These are phyloP conservation scores for Brachionus manjavacas DNA, from an alignment of 1,140 invertebrate species.

Conservation along the genomic window DNA sequence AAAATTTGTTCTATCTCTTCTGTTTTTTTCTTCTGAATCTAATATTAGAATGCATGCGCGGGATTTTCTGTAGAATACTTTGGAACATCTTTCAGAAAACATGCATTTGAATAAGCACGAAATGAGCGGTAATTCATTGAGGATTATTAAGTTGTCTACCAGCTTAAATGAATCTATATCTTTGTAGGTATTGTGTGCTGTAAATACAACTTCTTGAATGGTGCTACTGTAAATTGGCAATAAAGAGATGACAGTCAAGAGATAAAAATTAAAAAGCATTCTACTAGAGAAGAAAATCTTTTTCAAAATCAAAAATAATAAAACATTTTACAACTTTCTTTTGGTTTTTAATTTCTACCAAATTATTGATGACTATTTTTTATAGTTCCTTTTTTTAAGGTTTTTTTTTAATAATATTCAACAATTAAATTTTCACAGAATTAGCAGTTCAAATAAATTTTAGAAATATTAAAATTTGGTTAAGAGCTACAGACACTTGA, in stretches of 20 bases:
- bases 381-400: neutral
- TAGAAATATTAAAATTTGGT: neutral
- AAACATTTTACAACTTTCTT: neutral
- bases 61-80: neutral
- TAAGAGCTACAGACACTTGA: neutral
- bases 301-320: neutral
- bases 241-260: neutral
- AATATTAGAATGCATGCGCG: neutral
- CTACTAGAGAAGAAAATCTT: neutral
- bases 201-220: neutral
- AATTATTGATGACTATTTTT: too few relatives aligned
- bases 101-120: neutral
- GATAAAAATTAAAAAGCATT: neutral
- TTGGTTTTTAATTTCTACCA: too few relatives aligned
- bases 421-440: neutral
- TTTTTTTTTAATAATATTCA: neutral
- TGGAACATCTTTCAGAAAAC: neutral
- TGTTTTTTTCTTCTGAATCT: neutral
- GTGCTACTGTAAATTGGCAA: neutral
- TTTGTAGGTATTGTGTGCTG: neutral
- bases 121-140: neutral
- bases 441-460: neutral
- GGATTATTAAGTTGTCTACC: neutral
- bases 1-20: neutral
- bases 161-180: neutral